Conservation (phyloP, 2,797 vertebrate genomes). For the Myotis myotis region DNA sequence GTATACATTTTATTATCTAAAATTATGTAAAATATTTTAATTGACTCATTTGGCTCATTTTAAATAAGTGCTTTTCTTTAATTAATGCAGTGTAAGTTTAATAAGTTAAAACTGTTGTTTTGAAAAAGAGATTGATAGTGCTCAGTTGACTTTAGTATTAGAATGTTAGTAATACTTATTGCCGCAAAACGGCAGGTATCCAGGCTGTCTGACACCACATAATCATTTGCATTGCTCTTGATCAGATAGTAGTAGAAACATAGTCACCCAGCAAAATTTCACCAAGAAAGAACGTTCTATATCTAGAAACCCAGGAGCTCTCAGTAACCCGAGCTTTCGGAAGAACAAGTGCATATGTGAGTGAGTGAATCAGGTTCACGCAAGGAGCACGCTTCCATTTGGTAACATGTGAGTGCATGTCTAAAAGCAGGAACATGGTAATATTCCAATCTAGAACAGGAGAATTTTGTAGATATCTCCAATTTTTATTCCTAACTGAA, state of each 20-base stretch:
- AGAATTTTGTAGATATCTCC: neutral
- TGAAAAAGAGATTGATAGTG: neutral
- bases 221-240: conserved; percentile 33
- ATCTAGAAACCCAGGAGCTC: neutral
- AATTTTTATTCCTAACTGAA: neutral
- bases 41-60: neutral
- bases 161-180: neutral
- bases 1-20: neutral
- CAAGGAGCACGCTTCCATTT: neutral
- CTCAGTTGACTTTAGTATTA: neutral
- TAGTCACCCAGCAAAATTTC: neutral
- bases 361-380: neutral
- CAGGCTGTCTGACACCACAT: neutral
- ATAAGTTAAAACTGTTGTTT: neutral
- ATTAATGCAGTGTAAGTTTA: neutral
- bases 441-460: neutral
- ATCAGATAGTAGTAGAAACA: conserved; percentile 1
- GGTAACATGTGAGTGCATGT: neutral
- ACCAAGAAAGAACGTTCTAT: neutral
- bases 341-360: neutral
- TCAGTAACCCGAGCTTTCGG: conserved; percentile 17
- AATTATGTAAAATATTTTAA: neutral
- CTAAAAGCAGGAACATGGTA: neutral
- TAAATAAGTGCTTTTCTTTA: neutral
- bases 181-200: neutral